phyloP scores from a whole-genome alignment of 1,140 invertebrate species.

The Sarcophaga peregrina region DNA sequence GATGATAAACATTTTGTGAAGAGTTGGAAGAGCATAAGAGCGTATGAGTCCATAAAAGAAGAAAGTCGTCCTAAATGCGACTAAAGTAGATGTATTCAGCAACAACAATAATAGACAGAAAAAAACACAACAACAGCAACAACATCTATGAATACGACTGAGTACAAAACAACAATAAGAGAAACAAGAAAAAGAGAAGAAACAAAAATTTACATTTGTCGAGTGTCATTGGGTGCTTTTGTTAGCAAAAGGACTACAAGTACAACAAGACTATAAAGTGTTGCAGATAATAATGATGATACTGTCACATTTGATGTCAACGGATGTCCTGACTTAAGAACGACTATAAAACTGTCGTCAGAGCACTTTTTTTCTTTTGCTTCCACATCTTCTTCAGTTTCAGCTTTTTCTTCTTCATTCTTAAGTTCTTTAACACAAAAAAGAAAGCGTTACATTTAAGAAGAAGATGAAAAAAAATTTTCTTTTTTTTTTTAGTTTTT shows the following conservation, averaged over 20 bases:
- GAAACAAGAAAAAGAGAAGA: not conserved
- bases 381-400: not conserved
- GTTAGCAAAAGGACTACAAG: conserved; percentile 18
- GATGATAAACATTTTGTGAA: too few species aligned
- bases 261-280: conserved; percentile 17
- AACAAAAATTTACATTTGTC: conserved; percentile 39
- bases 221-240: conserved; percentile 36
- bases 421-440: too few species aligned
- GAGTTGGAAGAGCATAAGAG: too few species aligned
- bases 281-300: conserved; percentile 39
- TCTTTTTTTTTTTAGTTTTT: too few species aligned
- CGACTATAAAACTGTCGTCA: conserved; percentile 27
- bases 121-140: too few species aligned
- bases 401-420: too few species aligned
- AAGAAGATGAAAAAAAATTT: not conserved
- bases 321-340: conserved; percentile 40
- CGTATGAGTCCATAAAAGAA: too few species aligned
- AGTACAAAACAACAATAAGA: not conserved
- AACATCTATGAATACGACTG: not conserved
- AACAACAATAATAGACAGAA: not conserved
- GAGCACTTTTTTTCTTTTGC: conserved; percentile 9
- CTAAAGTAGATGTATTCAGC: too few species aligned
- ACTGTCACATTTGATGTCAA: conserved; percentile 40
- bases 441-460: too few species aligned
- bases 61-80: too few species aligned